A percentile compares a stretch with the other conserved stretches of the same genome.
Conservation (phyloP, 2,113 vertebrate species). For the Zosterops japonicus region DNA sequence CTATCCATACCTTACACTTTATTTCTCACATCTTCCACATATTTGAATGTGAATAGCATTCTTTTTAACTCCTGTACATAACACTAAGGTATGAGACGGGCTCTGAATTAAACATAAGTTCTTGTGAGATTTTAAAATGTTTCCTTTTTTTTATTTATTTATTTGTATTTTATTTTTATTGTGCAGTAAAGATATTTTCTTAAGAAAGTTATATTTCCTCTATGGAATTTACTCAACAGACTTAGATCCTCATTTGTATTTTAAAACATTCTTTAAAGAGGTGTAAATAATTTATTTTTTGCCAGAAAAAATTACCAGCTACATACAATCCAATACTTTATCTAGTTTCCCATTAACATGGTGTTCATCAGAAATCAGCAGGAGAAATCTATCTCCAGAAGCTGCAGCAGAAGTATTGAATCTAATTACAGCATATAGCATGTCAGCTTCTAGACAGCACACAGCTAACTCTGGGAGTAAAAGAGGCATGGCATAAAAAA, state of each 20-base stretch:
- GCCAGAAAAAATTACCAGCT: not conserved
- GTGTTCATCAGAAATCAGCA: conserved; percentile 13
- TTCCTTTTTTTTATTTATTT: not conserved
- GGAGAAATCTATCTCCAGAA: conserved; percentile 15
- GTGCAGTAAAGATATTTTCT: not conserved
- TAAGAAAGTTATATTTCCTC: not conserved
- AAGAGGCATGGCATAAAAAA: not conserved
- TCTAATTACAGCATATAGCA: not conserved
- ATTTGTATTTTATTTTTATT: not conserved
- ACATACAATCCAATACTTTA: not conserved
- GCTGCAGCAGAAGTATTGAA: not conserved
- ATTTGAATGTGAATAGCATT: not conserved
- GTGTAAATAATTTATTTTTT: not conserved
- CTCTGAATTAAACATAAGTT: not conserved
- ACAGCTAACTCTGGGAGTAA: not conserved
- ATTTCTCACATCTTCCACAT: not conserved
- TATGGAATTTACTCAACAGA: not conserved
- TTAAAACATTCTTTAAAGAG: not conserved
- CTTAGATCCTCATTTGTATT: not conserved
- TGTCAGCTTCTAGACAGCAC: not conserved
- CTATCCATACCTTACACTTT: not conserved
- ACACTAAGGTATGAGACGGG: fast-evolving
- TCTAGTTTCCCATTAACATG: not conserved
- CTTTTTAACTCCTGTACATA: not conserved
- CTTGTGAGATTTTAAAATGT: not conserved